Base-by-base conservation (phyloP, 2,113 vertebrate genomes). In the Oryzias woworae region DNA sequence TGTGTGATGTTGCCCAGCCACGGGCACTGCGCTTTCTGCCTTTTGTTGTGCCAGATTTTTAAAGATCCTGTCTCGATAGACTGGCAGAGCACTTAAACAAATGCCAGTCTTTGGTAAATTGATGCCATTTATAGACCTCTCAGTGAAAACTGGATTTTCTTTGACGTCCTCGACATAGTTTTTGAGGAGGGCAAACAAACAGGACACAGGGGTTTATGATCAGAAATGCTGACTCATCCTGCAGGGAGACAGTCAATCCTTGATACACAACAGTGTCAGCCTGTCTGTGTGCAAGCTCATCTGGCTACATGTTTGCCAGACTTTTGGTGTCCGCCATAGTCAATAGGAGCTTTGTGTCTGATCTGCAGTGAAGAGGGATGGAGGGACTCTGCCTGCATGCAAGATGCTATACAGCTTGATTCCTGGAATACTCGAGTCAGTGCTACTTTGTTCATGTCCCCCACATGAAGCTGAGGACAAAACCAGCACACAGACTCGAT, bases 191-290 rank as follows among this genome's bases (percentile, higher is more conserved):
- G 57, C 16, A 49, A 56, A 78, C 64, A 41, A 75, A 69, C 86
- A 87, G 64, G 20, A 47, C 85, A 82, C 81, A 66, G 79, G 78
- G 78, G 76, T 28, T 78, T 70, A 69, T 62, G 77, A 83, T 88
- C 60, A 90, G 85, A 90, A 90, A 83, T 79, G 80, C 84, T 85
- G 80, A 75, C 63, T 90, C 92, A 90, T 72, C 81, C 65, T 70
- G 87, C 66, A 59, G 59, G 36, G 24, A 41, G 78, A 86, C 78
- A 89, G 69, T 68, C 83, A 64, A 83, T 74, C 87, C 76, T 69
- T 62, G 82, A 62, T 78, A 69, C 73, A 66, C 56, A 73, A 53
- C 64, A 55, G 36, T 49, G 66, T 69, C 47, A 31, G 55, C 73
- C 36, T 72, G 79, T 75, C 73, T 71, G 74, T 60, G 50, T 65